Evolutionary conservation across 1,140 invertebrate species (phyloP).

Genomic region (Octopus bimaculoides): DNA sequence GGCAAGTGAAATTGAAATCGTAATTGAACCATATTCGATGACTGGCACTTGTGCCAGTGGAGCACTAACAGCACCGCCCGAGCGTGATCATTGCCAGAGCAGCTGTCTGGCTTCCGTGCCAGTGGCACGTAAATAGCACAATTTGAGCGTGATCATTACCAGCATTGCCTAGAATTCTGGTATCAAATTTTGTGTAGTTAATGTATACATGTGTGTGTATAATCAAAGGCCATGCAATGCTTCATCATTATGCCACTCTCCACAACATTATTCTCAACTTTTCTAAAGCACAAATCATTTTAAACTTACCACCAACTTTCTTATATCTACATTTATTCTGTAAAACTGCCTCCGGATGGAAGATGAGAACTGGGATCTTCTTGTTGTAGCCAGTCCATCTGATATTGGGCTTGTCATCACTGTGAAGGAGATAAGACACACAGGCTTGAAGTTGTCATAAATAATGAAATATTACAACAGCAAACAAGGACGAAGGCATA

Average conservation of each 20-base stretch:
- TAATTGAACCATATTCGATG: too few relatives aligned
- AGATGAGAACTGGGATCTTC: constrained; percentile 49
- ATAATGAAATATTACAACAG: too few relatives aligned
- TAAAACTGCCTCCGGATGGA: constrained; percentile 45
- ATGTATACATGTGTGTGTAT: not conserved
- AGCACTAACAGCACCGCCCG: too few relatives aligned
- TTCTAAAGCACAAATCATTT: not conserved
- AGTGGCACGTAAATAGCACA: too few relatives aligned
- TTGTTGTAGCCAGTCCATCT: constrained; percentile 54
- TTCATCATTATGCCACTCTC: not conserved
- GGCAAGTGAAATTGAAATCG: too few relatives aligned
- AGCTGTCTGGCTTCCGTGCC: too few relatives aligned
- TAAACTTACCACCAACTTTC: constrained; percentile 49
- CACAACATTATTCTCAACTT: constrained; percentile 3
- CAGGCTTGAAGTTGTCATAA: too few relatives aligned
- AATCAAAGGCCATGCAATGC: constrained; percentile 10
- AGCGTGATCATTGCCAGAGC: too few relatives aligned
- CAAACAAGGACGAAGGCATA: too few relatives aligned
- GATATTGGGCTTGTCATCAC: constrained; percentile 37
- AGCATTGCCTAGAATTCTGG: not conserved
- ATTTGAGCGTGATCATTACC: too few relatives aligned
- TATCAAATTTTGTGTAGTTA: not conserved
- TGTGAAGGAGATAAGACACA: too few relatives aligned
- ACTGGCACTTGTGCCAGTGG: too few relatives aligned
- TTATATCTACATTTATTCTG: constrained; percentile 43